These are phyloP conservation scores for Ptilodon capucinus DNA, from an alignment of 2,888 invertebrate genomes.

Conservation along the genomic window DNA sequence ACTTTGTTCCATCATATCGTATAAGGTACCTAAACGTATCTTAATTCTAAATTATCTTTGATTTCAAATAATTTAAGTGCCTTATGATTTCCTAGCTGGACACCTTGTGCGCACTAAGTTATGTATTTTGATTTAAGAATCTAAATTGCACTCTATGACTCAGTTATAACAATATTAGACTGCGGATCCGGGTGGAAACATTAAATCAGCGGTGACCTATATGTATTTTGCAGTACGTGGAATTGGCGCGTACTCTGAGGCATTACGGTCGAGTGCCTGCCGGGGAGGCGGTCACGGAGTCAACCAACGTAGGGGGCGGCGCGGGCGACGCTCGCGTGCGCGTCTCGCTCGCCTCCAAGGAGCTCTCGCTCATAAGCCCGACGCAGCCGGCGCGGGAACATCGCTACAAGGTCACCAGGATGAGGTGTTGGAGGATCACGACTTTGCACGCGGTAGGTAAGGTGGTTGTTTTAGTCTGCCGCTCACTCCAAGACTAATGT, in stretches of 20 bases:
- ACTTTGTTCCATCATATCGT: no score
- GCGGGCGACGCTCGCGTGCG: constrained; percentile 61
- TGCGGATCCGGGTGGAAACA: neutral
- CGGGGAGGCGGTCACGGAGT: constrained; percentile 69
- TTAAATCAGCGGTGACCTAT: neutral
- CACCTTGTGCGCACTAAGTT: no score
- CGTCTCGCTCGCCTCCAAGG: constrained; percentile 93
- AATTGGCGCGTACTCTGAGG: constrained; percentile 90
- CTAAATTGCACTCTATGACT: no score
- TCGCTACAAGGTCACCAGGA: constrained; percentile 95
- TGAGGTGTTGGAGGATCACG: constrained; percentile 98
- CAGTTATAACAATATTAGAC: no score
- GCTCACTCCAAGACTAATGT: no score
- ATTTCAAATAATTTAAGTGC: no score
- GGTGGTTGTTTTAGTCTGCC: no score
- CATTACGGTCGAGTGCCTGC: constrained; percentile 93
- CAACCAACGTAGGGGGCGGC: constrained; percentile 45
- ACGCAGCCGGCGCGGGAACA: constrained; percentile 89
- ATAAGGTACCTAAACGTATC: no score
- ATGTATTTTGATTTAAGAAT: no score
- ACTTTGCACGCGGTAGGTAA: constrained; percentile 87
- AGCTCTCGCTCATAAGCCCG: constrained; percentile 88
- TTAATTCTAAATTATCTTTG: no score
- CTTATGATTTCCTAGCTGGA: no score
- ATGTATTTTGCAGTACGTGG: constrained; percentile 87